phyloP scores from a whole-genome alignment of 2,797 vertebrate genomes.

The Artibeus lituratus region DNA sequence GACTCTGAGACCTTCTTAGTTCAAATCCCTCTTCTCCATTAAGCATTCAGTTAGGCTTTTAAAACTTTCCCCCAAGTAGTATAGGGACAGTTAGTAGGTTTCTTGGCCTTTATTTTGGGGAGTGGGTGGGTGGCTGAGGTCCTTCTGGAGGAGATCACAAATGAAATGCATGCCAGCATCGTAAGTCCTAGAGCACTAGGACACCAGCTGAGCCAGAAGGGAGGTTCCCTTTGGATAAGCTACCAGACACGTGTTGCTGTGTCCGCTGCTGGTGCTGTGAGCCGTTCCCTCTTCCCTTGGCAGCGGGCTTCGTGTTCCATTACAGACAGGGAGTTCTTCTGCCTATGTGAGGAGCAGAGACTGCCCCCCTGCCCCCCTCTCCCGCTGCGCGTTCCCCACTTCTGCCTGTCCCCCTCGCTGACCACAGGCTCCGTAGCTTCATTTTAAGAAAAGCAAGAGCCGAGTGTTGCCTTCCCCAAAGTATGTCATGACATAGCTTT shows the following conservation, averaged over 20 bases:
- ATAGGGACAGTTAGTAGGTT: not conserved
- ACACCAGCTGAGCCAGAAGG: not conserved
- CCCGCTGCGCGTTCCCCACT: not conserved
- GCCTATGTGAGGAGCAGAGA: not conserved
- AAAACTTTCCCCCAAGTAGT: not conserved
- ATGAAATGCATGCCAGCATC: not conserved
- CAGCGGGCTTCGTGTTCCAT: not conserved
- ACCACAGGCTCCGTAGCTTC: slow-evolving; percentile 49
- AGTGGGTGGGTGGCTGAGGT: not conserved
- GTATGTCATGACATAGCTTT: not conserved
- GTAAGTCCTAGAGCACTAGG: not conserved
- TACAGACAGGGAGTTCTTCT: not conserved
- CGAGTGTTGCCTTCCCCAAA: slow-evolving; percentile 43
- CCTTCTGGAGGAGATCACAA: not conserved
- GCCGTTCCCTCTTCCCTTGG: not conserved
- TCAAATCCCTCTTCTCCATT: not conserved
- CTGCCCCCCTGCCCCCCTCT: not conserved
- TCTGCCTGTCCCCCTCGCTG: not conserved
- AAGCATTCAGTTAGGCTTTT: not conserved
- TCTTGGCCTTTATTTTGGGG: not conserved
- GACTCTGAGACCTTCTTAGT: not conserved
- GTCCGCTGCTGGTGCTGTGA: not conserved
- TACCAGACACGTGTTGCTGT: not conserved
- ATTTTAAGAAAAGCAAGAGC: slow-evolving; percentile 33
- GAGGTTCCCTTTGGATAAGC: not conserved